These are phyloP conservation scores for Chaetops frenatus DNA, from an alignment of 2,113 vertebrate species.

Conservation along the genomic window DNA sequence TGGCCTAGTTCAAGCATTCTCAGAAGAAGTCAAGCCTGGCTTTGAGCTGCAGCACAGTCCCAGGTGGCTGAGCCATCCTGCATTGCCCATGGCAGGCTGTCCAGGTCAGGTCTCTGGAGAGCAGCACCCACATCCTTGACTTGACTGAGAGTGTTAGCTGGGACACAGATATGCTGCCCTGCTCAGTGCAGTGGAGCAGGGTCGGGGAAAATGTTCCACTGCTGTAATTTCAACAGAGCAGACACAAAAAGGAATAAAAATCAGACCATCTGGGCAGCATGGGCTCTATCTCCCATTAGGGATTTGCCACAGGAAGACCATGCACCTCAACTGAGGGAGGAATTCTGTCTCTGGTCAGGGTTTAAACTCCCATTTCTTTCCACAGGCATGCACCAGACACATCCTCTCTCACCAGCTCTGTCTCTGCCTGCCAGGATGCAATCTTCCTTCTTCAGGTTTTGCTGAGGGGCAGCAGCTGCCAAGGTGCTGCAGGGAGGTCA, in stretches of 20 bases:
- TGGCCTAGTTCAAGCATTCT: background rate
- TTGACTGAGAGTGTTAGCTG: fast-evolving
- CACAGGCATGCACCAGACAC: background rate
- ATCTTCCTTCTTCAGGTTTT: background rate
- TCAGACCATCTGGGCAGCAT: background rate
- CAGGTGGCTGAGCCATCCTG: background rate
- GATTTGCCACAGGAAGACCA: fast-evolving
- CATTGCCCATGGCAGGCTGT: fast-evolving
- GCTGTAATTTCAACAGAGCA: background rate
- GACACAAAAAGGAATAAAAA: background rate
- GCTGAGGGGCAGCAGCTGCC: background rate
- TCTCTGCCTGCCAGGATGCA: background rate
- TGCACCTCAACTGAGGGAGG: fast-evolving
- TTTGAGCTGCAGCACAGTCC: background rate
- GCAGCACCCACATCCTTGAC: fast-evolving
- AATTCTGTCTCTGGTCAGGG: background rate
- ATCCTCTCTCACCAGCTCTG: background rate
- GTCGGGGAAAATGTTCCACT: background rate
- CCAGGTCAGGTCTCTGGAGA: background rate
- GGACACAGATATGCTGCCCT: background rate
- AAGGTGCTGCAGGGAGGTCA: background rate
- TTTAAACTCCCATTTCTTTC: background rate
- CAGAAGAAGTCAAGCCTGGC: background rate
- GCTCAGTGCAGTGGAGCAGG: background rate
- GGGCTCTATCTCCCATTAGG: background rate